phyloP scores from a whole-genome alignment of 2,113 vertebrate species.

The Petrocephalus zakoni region DNA sequence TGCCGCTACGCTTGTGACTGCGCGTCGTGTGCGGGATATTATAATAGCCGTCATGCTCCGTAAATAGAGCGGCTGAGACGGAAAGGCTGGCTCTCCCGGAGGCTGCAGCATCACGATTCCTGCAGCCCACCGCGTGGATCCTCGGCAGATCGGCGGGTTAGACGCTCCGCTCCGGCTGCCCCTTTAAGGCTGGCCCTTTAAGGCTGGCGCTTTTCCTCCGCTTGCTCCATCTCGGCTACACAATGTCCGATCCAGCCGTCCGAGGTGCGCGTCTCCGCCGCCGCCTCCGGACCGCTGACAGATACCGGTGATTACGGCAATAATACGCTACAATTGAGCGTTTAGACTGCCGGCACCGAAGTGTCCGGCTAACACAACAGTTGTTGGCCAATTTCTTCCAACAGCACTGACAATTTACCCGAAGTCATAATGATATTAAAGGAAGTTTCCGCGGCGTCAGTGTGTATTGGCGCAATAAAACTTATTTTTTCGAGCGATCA shows the following conservation, averaged over 20 bases:
- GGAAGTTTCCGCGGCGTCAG: constrained; percentile 48
- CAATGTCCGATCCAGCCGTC: constrained; percentile 55
- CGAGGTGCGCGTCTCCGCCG: constrained; percentile 49
- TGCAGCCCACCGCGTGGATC: background rate
- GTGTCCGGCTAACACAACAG: background rate
- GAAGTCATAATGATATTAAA: background rate
- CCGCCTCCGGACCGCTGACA: background rate
- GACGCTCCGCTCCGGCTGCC: constrained; percentile 19
- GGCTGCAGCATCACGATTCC: background rate
- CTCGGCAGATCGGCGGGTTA: background rate
- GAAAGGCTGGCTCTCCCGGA: background rate
- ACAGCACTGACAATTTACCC: background rate
- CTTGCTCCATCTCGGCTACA: constrained; percentile 36
- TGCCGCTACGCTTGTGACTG: background rate
- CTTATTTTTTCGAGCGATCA: constrained; percentile 64
- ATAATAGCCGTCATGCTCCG: background rate
- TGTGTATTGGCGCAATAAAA: constrained; percentile 73
- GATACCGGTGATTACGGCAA: background rate
- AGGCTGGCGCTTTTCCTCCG: background rate
- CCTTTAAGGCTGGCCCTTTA: too few species aligned
- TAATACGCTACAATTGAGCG: background rate
- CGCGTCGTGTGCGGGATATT: background rate
- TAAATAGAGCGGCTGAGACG: background rate
- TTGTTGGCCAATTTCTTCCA: background rate
- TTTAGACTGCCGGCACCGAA: background rate